Conservation (phyloP, 2,113 vertebrate genomes). For the Gopherus evgoodei region DNA sequence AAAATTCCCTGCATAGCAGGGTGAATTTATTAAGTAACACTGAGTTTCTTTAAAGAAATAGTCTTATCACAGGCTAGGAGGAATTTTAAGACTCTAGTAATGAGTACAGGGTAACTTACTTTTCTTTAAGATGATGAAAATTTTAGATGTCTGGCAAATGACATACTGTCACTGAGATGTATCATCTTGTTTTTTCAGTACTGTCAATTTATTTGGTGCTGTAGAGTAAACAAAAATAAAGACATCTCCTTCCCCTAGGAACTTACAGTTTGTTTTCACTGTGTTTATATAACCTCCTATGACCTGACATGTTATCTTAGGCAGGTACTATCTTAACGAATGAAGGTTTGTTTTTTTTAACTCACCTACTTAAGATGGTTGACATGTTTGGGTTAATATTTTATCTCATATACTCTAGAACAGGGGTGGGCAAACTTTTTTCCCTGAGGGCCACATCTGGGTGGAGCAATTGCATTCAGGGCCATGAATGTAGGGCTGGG, state of each 20-base stretch:
- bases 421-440: no score
- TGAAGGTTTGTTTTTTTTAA: not conserved
- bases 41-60: not conserved
- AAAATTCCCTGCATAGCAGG: not conserved
- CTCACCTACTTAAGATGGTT: not conserved
- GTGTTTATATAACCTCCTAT: not conserved
- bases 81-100: not conserved
- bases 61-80: not conserved
- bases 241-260: not conserved
- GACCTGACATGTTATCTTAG: not conserved
- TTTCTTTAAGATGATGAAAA: not conserved
- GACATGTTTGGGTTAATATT: not conserved
- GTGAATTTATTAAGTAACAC: not conserved
- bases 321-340: not conserved
- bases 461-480: no score
- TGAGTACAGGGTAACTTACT: not conserved
- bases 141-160: constrained; percentile 18
- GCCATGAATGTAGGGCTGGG: no score
- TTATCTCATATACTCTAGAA: constrained; percentile 16
- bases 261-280: not conserved
- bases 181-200: not conserved
- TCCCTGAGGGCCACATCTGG: no score
- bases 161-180: fast-evolving
- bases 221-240: not conserved
- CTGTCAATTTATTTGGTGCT: fast-evolving